Evolutionary conservation across 2,888 invertebrate genomes (phyloP).

Genomic region (Petrolisthes cinctipes): DNA sequence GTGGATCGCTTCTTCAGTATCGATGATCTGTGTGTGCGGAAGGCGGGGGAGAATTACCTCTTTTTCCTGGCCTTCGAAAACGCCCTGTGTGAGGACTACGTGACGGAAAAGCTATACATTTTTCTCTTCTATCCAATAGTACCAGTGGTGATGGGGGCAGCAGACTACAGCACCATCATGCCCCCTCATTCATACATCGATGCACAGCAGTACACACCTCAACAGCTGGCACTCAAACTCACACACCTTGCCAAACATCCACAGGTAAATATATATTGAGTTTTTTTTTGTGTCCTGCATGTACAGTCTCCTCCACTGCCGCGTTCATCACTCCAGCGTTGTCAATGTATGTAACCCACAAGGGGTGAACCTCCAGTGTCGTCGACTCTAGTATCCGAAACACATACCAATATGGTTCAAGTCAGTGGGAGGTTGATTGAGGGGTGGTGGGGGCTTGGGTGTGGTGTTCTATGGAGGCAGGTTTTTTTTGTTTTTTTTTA

Average conservation of each 20-base stretch:
- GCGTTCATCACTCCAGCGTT: too few relatives aligned
- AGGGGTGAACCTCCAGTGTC: too few relatives aligned
- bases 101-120: conserved; percentile 54
- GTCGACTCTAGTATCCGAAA: too few relatives aligned
- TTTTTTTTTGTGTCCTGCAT: too few relatives aligned
- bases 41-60: conserved; percentile 20
- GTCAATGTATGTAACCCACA: too few relatives aligned
- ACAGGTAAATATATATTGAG: not conserved
- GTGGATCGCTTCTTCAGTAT: not conserved
- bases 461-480: too few relatives aligned
- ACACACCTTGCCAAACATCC: not conserved
- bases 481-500: too few relatives aligned
- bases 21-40: conserved; percentile 25
- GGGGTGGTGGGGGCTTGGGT: too few relatives aligned
- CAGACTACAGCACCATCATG: conserved; percentile 30
- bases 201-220: conserved; percentile 35
- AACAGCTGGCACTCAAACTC: conserved; percentile 34
- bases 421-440: too few relatives aligned
- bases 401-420: too few relatives aligned
- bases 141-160: conserved; percentile 50
- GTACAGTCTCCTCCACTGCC: too few relatives aligned
- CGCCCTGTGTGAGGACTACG: conserved; percentile 48
- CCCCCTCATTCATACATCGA: conserved; percentile 51
- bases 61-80: conserved; percentile 59
- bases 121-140: conserved; percentile 46